phyloP scores from a whole-genome alignment of 2,888 invertebrate species.

The Ariolimax columbianus region DNA sequence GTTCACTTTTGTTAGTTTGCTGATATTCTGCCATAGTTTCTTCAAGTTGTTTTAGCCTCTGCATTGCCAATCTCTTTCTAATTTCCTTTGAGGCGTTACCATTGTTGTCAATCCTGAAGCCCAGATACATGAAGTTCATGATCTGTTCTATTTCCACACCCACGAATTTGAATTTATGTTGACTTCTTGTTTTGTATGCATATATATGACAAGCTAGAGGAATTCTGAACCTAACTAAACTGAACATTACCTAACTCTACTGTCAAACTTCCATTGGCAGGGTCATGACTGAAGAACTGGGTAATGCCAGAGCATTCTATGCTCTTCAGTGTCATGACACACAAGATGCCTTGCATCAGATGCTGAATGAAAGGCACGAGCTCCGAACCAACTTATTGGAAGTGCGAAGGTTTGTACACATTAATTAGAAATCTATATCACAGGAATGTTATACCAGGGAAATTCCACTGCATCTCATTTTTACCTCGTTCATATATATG shows the following conservation, averaged over 20 bases:
- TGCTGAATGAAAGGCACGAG: slow-evolving; percentile 86
- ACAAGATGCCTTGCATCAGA: slow-evolving; percentile 84
- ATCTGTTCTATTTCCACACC: not conserved
- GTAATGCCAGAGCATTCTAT: slow-evolving; percentile 89
- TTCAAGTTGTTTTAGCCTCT: no score
- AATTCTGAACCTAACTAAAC: not conserved
- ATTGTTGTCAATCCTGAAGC: no score
- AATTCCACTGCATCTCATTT: no score
- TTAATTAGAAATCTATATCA: not conserved
- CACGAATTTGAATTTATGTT: no score
- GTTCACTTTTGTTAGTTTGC: no score
- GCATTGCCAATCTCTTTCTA: no score
- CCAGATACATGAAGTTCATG: not conserved
- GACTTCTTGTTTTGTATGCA: no score
- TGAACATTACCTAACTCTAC: not conserved
- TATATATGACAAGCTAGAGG: no score
- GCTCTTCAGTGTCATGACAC: slow-evolving; percentile 85
- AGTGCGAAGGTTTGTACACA: slow-evolving; percentile 82
- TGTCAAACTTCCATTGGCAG: slow-evolving; percentile 79
- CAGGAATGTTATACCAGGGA: no score
- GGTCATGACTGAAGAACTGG: slow-evolving; percentile 94
- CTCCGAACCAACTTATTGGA: slow-evolving; percentile 84
- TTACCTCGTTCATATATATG: no score
- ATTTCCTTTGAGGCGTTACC: no score
- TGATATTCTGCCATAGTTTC: no score